A percentile compares a stretch with the other conserved stretches of the same genome.
Conservation (phyloP, 1,140 invertebrate species). For the Zaprionus gabonicus region DNA sequence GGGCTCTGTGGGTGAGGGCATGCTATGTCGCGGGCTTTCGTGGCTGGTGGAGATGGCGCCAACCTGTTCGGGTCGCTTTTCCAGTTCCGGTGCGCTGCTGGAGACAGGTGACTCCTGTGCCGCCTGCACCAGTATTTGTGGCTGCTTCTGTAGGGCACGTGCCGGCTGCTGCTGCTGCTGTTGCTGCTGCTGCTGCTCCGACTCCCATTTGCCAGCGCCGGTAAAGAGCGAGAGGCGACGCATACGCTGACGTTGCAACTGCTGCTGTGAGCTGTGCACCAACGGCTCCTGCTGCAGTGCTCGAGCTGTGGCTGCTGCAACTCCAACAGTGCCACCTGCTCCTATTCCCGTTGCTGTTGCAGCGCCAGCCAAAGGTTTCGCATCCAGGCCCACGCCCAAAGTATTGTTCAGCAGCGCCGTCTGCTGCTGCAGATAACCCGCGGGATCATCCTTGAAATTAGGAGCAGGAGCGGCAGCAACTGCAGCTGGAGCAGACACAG, state of each 20-base stretch:
- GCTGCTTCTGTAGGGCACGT: slow-evolving; percentile 43
- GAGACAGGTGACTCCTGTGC: slow-evolving; percentile 82
- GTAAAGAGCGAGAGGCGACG: slow-evolving; percentile 57
- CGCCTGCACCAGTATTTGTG: slow-evolving; percentile 65
- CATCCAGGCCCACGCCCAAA: slow-evolving; percentile 60
- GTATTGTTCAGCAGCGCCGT: slow-evolving; percentile 93
- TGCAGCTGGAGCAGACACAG: neutral
- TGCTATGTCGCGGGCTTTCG: slow-evolving; percentile 75
- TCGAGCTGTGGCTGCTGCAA: slow-evolving; percentile 25
- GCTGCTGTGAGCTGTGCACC: slow-evolving; percentile 61
- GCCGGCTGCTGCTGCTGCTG: too few species aligned
- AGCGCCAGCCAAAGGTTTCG: slow-evolving; percentile 19
- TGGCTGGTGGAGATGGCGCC: slow-evolving; percentile 83
- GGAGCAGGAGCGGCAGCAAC: slow-evolving; percentile 80
- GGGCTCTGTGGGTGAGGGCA: slow-evolving; percentile 72
- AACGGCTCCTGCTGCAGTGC: slow-evolving; percentile 57
- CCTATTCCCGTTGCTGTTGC: neutral
- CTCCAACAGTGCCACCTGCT: neutral
- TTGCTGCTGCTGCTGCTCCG: slow-evolving; percentile 20
- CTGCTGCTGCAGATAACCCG: slow-evolving; percentile 94
- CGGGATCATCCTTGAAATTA: slow-evolving; percentile 95
- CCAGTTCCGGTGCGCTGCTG: slow-evolving; percentile 70
- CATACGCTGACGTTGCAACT: slow-evolving; percentile 59
- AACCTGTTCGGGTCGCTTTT: slow-evolving; percentile 79
- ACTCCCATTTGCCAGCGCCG: slow-evolving; percentile 59